A percentile compares a stretch with the other conserved stretches of the same genome.
Conservation (phyloP, 2,888 invertebrate species). For the Mimas tiliae region DNA sequence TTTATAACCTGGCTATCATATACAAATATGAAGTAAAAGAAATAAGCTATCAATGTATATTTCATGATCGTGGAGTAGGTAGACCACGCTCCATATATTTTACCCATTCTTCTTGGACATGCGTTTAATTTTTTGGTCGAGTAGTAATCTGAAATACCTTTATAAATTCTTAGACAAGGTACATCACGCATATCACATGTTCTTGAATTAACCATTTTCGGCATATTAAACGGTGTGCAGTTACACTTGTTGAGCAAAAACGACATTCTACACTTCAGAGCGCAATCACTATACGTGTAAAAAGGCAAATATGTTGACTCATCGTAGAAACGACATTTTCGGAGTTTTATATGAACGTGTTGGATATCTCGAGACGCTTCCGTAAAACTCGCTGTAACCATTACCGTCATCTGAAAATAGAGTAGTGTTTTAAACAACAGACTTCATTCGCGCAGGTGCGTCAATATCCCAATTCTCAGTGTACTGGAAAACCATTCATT, state of each 20-base stretch:
- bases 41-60: too few relatives aligned
- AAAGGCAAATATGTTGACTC: constrained; percentile 76
- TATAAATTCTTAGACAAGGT: constrained; percentile 72
- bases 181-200: constrained; percentile 82
- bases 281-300: constrained; percentile 85
- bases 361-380: constrained; percentile 77
- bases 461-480: neutral
- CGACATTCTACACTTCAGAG: constrained; percentile 82
- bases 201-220: constrained; percentile 60
- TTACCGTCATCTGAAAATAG: constrained; percentile 66
- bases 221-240: constrained; percentile 85
- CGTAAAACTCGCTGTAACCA: constrained; percentile 72
- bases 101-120: too few relatives aligned
- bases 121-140: neutral
- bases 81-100: too few relatives aligned
- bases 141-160: constrained; percentile 56
- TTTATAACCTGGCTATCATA: too few relatives aligned
- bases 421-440: constrained; percentile 3
- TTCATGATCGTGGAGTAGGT: too few relatives aligned
- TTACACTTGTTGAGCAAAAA: constrained; percentile 80
- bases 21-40: too few relatives aligned
- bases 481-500: neutral
- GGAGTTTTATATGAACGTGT: constrained; percentile 65
- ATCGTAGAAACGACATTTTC: constrained; percentile 85
- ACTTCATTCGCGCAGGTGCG: neutral